phyloP scores from a whole-genome alignment of 2,888 invertebrate genomes.

The Athalia rosae region DNA sequence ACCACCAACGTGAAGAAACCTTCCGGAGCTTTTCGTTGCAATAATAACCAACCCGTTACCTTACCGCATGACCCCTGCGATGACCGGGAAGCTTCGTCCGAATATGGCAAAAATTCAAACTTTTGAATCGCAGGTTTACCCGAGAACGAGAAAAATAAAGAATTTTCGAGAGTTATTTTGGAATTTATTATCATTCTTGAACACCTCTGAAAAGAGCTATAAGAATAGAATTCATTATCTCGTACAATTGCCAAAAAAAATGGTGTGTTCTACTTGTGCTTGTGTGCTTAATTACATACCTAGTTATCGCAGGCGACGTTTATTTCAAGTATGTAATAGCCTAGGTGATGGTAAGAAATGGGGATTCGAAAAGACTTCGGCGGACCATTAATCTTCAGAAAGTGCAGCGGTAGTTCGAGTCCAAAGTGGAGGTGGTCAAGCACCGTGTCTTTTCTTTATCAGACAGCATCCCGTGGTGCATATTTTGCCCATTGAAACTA shows the following conservation, averaged over 20 bases:
- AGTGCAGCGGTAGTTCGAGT: slow-evolving; percentile 9
- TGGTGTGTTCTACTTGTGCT: too few relatives aligned
- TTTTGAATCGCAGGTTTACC: neutral
- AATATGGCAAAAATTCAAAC: neutral
- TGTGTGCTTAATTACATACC: too few relatives aligned
- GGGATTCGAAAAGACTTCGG: slow-evolving; percentile 14
- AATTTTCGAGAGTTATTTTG: too few relatives aligned
- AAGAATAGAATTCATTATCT: too few relatives aligned
- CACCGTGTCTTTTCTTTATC: slow-evolving; percentile 8
- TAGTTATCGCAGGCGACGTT: too few relatives aligned
- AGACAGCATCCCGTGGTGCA: slow-evolving; percentile 9
- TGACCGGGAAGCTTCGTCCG: neutral
- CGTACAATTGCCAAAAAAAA: too few relatives aligned
- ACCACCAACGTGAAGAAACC: slow-evolving; percentile 18
- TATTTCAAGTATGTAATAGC: too few relatives aligned
- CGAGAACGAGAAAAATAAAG: too few relatives aligned
- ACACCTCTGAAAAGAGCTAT: too few relatives aligned
- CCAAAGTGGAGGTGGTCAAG: slow-evolving; percentile 18
- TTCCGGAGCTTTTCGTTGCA: slow-evolving; percentile 7
- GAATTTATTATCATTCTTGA: too few relatives aligned
- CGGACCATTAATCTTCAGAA: slow-evolving; percentile 21
- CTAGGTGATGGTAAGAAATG: neutral
- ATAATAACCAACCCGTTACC: slow-evolving; percentile 21
- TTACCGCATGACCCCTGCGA: slow-evolving; percentile 23
- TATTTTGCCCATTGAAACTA: slow-evolving; percentile 5